Base-by-base conservation (phyloP, 2,113 vertebrate species). In the Strix aluco region DNA sequence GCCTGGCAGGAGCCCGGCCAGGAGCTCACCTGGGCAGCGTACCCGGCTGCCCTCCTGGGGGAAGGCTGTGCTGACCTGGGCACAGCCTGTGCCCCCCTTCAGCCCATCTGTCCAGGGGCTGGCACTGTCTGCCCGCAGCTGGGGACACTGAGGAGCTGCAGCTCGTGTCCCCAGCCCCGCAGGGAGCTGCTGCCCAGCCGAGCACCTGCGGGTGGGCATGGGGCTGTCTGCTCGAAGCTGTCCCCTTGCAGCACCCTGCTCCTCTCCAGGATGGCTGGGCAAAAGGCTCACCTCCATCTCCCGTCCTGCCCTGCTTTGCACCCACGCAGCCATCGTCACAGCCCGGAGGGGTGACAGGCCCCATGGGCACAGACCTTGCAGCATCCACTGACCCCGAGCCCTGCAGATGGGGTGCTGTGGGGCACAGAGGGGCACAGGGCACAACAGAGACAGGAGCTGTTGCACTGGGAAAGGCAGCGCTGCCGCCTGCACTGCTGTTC, bases 351-450 rank as follows among this genome's bases (percentile, higher is more conserved):
- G 10, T 13, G 69, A 5, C 36, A 44, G 52, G 17, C 30, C 23
- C 81, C 44, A 11, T 0, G 0, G 71, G 27, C 47, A 44, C 26
- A 14, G n/a, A 7, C 79, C 18, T 26, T 16, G 42, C 25, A 16
- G 22, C 1, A 0, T 13, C 62, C 65, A n/a, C 22, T 0, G 0
- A 14, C 25, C 59, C 11, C 0, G 1, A 62, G 26, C 49, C 32
- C 34, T 16, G 26, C 13, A 15, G 4, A 9, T 0, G 0, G 16
- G 27, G 13, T 9, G 21, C 63, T 17, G 42, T 3, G 1, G 71
- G 40, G 40, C 27, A 34, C 11, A 8, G 44, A 23, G 59, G 18
- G 13, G 29, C 40, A 55, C 6, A 0, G 21, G 21, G 14, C 3
- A 1, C 51, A 1, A 5, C 5, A 1, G 55, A 59, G 23, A 40